These are phyloP conservation scores for Mirza zaza DNA, from an alignment of 2,113 vertebrate genomes.

Conservation along the genomic window DNA sequence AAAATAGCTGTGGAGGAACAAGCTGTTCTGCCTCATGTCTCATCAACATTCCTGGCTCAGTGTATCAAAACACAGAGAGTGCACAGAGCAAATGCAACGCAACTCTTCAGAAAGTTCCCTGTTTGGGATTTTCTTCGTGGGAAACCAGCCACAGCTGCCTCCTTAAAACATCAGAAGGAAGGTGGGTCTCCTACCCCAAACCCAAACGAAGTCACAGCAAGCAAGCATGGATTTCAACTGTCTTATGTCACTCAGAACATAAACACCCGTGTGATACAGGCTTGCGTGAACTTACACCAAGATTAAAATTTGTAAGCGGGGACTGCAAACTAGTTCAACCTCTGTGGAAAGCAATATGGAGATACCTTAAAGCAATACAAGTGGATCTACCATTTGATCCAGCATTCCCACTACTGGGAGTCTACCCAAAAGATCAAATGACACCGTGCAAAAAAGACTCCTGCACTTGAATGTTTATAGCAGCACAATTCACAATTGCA, in stretches of 20 bases:
- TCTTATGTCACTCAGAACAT: slow-evolving; percentile 28
- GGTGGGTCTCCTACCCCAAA: neutral
- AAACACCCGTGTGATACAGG: neutral
- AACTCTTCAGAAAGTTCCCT: slow-evolving; percentile 79
- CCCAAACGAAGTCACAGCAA: neutral
- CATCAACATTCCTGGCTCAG: slow-evolving; percentile 84
- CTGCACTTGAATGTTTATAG: too few relatives aligned
- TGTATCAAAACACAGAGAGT: slow-evolving; percentile 80
- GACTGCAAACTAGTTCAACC: too few relatives aligned
- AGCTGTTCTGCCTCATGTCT: slow-evolving; percentile 88
- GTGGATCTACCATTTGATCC: too few relatives aligned
- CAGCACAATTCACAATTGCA: too few relatives aligned
- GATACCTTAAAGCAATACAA: too few relatives aligned
- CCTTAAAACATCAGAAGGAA: slow-evolving; percentile 46
- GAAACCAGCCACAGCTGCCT: slow-evolving; percentile 72
- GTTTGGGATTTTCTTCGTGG: slow-evolving; percentile 57
- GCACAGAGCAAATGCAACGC: slow-evolving; percentile 79
- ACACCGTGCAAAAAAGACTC: too few relatives aligned
- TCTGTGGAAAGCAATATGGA: too few relatives aligned
- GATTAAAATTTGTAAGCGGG: neutral
- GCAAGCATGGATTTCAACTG: neutral
- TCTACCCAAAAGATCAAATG: too few relatives aligned
- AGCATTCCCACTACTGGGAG: too few relatives aligned
- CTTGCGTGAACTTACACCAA: neutral
- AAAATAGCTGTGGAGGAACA: slow-evolving; percentile 85